A percentile compares a stretch with the other conserved stretches of the same genome.
Evolutionary conservation across 1,140 invertebrate species (phyloP).

Genomic region (Campoletis sonorensis): DNA sequence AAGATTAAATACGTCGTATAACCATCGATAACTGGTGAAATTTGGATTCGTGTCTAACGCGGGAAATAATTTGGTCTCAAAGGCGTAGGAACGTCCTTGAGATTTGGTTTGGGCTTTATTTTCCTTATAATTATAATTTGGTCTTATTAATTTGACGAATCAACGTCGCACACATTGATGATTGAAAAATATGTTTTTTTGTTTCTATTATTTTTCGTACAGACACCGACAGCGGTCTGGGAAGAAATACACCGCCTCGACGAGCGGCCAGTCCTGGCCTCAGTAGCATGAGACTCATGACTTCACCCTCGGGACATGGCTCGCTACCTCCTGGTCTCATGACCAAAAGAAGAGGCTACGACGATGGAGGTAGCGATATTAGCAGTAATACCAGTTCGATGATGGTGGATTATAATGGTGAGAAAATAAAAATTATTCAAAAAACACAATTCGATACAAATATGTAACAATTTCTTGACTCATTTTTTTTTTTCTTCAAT

Average conservation of each 20-base stretch:
- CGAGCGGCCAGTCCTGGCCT: slow-evolving; percentile 87
- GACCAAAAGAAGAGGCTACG: slow-evolving; percentile 85
- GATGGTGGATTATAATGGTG: slow-evolving; percentile 91
- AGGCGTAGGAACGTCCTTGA: slow-evolving; percentile 28
- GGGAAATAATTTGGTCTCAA: slow-evolving; percentile 30
- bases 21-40: slow-evolving; percentile 47
- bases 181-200: slow-evolving; percentile 34
- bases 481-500: slow-evolving; percentile 46
- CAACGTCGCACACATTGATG: slow-evolving; percentile 16
- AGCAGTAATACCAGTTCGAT: slow-evolving; percentile 87
- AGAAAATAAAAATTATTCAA: not conserved
- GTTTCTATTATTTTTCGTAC: slow-evolving; percentile 69
- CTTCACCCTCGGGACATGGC: slow-evolving; percentile 87
- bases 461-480: not conserved
- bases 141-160: slow-evolving; percentile 9
- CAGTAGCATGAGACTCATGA: slow-evolving; percentile 81
- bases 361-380: slow-evolving; percentile 91
- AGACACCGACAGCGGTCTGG: slow-evolving; percentile 88
- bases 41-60: not conserved
- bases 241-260: slow-evolving; percentile 87
- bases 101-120: slow-evolving; percentile 36
- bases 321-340: slow-evolving; percentile 89
- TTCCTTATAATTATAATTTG: slow-evolving; percentile 18
- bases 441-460: not conserved
- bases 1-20: slow-evolving; percentile 16